These are phyloP conservation scores for Scopus umbretta DNA, from an alignment of 2,113 vertebrate genomes.

Conservation along the genomic window DNA sequence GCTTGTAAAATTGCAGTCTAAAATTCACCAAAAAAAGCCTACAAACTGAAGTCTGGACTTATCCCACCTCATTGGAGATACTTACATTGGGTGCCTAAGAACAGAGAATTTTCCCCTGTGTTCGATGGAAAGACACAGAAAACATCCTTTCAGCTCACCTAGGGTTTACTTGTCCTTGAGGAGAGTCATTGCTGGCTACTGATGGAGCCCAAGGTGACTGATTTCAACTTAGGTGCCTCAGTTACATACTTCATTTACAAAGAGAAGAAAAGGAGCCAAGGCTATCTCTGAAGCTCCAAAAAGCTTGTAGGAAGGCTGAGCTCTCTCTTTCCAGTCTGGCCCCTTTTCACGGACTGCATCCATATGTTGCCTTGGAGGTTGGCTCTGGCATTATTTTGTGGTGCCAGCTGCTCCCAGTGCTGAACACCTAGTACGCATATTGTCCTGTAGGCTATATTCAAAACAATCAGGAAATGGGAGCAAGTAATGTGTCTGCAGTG, in stretches of 20 bases:
- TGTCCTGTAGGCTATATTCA: not conserved
- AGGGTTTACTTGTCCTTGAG: not conserved
- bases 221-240: not conserved
- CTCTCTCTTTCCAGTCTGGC: not conserved
- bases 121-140: not conserved
- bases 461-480: not conserved
- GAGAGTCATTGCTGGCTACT: not conserved
- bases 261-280: not conserved
- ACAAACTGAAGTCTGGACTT: not conserved
- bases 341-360: not conserved
- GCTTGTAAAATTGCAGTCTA: conserved; percentile 8
- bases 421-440: fast-evolving
- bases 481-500: not conserved
- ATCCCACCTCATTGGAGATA: not conserved
- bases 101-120: not conserved
- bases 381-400: not conserved
- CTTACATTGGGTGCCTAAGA: not conserved
- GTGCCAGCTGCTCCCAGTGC: not conserved
- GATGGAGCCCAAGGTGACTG: not conserved
- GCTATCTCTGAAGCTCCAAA: not conserved
- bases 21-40: not conserved
- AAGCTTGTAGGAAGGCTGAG: not conserved
- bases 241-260: not conserved
- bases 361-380: not conserved
- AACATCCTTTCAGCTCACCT: not conserved